Evolutionary conservation across 2,113 vertebrate species (phyloP), one percentile per base, ranked within the genome.

Genomic region (Agapornis roseicollis): DNA sequence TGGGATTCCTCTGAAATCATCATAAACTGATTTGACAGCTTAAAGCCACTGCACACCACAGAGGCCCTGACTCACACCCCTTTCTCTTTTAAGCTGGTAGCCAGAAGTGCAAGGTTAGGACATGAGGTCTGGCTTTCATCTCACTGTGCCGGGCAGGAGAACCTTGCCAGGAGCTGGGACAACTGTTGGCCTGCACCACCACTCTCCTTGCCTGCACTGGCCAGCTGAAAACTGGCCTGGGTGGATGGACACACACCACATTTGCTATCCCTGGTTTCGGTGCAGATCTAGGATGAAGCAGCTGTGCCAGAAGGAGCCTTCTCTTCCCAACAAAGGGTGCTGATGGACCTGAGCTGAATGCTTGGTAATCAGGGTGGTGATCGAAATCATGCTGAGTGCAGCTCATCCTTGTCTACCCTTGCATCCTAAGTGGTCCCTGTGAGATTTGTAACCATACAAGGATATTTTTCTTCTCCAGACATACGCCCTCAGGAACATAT

Each of bases 211-310:
- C 16, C 24, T 24, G 42, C 19, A 20, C 76, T 72, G 39, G 28
- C n/a, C 49, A 25, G 42, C 22, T 68, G 70, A 83, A 76, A 68
- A 39, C 27, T 15, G 11, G 27, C 33, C 55, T 5, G 1, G 23
- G 16, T n/a, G 53, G 46, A 37, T 3, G 35, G 58, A 50, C 4
- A 14, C 3, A 2, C 0, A 2, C 42, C 2, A 0, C 17, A 11
- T 27, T 69, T 47, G 66, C 20, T 41, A 80, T 3, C 37, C 35
- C 41, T 0, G 0, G 4, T 42, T 37, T 52, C 0, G 0, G 24
- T 39, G 35, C 35, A 71, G 46, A 10, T 47, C 9, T 68, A 25
- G 29, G 27, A 46, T 69, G 80, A 83, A 49, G 31, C 44, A 42
- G 35, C 44, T n/a, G 1, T 6, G n/a, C 65, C 37, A 79, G 74